These are phyloP conservation scores for Typhlichthys subterraneus DNA, from an alignment of 2,797 vertebrate species.

Conservation along the genomic window DNA sequence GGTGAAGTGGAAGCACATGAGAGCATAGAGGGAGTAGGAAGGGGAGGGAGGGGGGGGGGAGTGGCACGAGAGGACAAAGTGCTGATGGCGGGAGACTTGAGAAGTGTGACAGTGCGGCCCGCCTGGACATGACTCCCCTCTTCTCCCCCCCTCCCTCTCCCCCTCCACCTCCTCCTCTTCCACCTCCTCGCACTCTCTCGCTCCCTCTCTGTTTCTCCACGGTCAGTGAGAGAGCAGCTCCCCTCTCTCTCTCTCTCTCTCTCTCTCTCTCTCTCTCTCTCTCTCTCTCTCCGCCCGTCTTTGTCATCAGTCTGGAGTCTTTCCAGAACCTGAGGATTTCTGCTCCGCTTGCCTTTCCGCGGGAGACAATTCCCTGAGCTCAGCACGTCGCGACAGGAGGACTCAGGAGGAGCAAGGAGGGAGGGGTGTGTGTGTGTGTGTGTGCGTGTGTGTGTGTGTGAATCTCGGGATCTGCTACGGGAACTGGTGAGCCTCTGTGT, in stretches of 20 bases:
- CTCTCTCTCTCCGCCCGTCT: conserved; percentile 35
- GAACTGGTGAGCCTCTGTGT: conserved; percentile 46
- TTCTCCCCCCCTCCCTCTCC: conserved; percentile 8
- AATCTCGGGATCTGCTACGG: not conserved
- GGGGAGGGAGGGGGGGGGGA: conserved; percentile 8
- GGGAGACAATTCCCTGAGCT: conserved; percentile 25
- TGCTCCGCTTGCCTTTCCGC: conserved; percentile 46
- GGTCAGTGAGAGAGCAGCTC: not conserved
- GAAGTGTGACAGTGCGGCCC: conserved; percentile 47
- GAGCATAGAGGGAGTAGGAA: conserved; percentile 8
- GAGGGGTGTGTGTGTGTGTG: not conserved
- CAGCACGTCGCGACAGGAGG: conserved; percentile 13
- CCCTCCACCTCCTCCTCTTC: conserved; percentile 17
- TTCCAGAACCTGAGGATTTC: conserved; percentile 37
- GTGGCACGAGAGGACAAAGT: conserved; percentile 36
- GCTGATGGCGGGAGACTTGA: conserved; percentile 59
- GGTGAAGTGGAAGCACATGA: conserved; percentile 4
- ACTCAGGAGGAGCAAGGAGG: not conserved
- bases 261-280: conserved; percentile 5
- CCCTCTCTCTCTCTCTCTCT: conserved; percentile 16
- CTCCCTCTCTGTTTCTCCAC: conserved; percentile 41
- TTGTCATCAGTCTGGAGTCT: conserved; percentile 36
- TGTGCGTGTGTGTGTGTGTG: not conserved
- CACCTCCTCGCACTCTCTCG: not conserved
- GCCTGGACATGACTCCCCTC: conserved; percentile 41